phyloP scores from a whole-genome alignment of 2,888 invertebrate genomes.

The Sarcophaga carnaria region DNA sequence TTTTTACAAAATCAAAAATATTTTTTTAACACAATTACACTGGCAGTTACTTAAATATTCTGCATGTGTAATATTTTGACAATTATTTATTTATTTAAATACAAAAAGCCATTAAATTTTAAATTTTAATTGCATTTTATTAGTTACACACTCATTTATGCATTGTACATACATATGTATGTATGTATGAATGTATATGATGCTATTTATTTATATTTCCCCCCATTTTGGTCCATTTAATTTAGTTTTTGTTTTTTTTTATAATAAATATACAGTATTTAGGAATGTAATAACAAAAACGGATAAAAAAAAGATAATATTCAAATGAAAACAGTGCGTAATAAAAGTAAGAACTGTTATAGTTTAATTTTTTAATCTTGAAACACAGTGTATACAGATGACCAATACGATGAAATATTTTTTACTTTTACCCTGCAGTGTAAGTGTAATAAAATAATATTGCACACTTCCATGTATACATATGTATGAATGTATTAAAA shows the following conservation, averaged over 20 bases:
- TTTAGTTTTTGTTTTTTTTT: background rate
- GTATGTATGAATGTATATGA: background rate
- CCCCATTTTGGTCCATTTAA: background rate
- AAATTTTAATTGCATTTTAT: constrained; percentile 38
- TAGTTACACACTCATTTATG: background rate
- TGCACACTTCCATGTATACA: background rate
- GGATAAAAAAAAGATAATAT: constrained; percentile 26
- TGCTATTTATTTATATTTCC: background rate
- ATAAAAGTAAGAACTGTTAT: background rate
- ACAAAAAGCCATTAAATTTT: constrained; percentile 39
- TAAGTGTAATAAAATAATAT: too few relatives aligned
- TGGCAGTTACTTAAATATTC: background rate
- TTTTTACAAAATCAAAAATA: background rate
- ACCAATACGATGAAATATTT: too few relatives aligned
- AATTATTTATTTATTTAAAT: constrained; percentile 38
- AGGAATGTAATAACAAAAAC: constrained; percentile 2
- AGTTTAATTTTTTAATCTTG: too few relatives aligned
- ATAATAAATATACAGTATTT: constrained; percentile 28
- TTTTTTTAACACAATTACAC: background rate
- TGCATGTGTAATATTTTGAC: background rate
- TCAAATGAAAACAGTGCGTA: constrained; percentile 7
- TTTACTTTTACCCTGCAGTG: too few relatives aligned
- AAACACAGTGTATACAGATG: too few relatives aligned
- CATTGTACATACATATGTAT: background rate
- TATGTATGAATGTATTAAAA: too few relatives aligned